Evolutionary conservation across 2,113 vertebrate species (phyloP), one percentile per base, ranked within the genome.

Genomic region (Mungos mungo): DNA sequence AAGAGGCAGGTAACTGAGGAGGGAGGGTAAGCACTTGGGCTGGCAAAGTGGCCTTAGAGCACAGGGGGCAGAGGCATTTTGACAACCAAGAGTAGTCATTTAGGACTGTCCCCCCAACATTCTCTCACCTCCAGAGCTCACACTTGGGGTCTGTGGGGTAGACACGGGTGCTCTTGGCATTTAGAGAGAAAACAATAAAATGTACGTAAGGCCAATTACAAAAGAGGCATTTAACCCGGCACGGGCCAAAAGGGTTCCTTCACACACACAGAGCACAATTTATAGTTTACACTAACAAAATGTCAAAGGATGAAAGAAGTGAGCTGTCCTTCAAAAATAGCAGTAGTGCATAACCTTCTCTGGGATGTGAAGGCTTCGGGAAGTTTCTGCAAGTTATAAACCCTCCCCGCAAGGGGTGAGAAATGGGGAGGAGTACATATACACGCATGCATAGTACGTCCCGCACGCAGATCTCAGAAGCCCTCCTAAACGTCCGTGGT

Each of bases 401-500:
- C 33, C 4, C 33, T 54, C 9, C 27, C 25, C 41, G n/a, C 8
- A 2, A 12, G 18, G 19, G 10, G 38, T 4, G 38, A 52, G 23
- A 8, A 33, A 6, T 8, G 14, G 31, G 38, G 9, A 31, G 57
- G 0, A n/a, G 10, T 1, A 19, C 3, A 10, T 31, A 21, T 0
- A 27, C 0, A 16, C 21, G 29, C 57, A 18, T 1, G 11, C 19
- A 8, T 0, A 14, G 41, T 13, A 74, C 31, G 33, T 25, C 65
- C 29, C 25, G 66, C 57, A 9, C 6, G 1, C 45, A 38, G 79
- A 27, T 33, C 60, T 76, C 69, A 0, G 69, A n/a, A 19, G 47
- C 33, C 60, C 50, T 8, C 19, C 82, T 3, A 9, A 80, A 74
- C 54, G 69, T 66, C 23, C 7, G 18, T 1, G 16, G 83, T 6